Conservation (phyloP, 2,113 vertebrate genomes). For the Poeciliopsis occidentalis region DNA sequence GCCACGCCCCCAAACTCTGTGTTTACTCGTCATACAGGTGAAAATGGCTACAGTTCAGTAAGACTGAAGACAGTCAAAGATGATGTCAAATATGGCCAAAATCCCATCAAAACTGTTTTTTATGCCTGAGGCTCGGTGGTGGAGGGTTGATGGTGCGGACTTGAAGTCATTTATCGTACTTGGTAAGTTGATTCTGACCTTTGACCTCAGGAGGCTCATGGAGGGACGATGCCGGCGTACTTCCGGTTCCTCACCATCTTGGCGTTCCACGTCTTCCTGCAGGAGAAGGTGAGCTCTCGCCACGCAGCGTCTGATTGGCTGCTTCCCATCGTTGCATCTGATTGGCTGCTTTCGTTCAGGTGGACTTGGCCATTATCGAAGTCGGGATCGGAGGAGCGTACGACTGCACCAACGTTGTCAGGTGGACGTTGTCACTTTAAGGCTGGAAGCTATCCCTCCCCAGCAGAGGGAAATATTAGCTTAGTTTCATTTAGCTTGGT, state of each 20-base stretch:
- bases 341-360: slow-evolving; percentile 22
- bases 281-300: slow-evolving; percentile 86
- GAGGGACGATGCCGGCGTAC: slow-evolving; percentile 87
- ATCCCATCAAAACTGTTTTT: too few relatives aligned
- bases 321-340: too few relatives aligned
- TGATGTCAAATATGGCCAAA: too few relatives aligned
- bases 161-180: background rate
- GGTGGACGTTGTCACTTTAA: slow-evolving; percentile 67
- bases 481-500: too few relatives aligned
- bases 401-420: slow-evolving; percentile 95
- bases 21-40: too few relatives aligned
- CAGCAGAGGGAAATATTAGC: too few relatives aligned
- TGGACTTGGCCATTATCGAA: slow-evolving; percentile 85
- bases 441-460: too few relatives aligned
- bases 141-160: background rate
- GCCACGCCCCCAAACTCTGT: too few relatives aligned
- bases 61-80: too few relatives aligned
- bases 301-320: too few relatives aligned
- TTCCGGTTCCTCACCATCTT: slow-evolving; percentile 98
- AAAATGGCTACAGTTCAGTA: too few relatives aligned
- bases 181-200: background rate
- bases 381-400: slow-evolving; percentile 96
- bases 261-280: slow-evolving; percentile 93
- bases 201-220: slow-evolving; percentile 72
- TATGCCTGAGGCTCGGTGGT: too few relatives aligned